Evolutionary conservation across 2,113 vertebrate genomes (phyloP).

Genomic region (Anthoscopus minutus): DNA sequence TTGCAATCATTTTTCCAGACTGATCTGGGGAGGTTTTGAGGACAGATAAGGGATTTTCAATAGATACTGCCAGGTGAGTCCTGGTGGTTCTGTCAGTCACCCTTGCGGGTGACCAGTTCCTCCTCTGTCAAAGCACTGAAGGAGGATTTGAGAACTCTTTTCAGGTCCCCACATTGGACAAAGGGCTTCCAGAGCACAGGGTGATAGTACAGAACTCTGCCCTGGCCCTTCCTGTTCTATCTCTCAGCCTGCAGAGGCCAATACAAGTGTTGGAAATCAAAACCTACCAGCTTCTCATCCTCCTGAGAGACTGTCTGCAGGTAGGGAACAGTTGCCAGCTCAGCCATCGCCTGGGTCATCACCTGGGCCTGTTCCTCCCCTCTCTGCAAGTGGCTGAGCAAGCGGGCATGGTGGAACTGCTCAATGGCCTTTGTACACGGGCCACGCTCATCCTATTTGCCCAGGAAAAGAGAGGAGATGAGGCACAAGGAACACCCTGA

Average conservation of each 20-base stretch:
- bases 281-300: slow-evolving; percentile 69
- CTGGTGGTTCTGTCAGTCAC: background rate
- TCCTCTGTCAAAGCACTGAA: background rate
- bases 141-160: background rate
- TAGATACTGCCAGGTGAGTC: background rate
- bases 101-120: background rate
- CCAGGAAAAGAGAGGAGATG: background rate
- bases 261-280: slow-evolving; percentile 9
- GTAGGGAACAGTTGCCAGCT: slow-evolving; percentile 75
- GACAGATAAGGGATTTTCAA: background rate
- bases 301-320: slow-evolving; percentile 73
- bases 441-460: slow-evolving; percentile 51
- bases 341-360: slow-evolving; percentile 75
- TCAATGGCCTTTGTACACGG: slow-evolving; percentile 66
- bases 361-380: slow-evolving; percentile 65
- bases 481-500: background rate
- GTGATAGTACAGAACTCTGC: background rate
- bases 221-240: background rate
- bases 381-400: slow-evolving; percentile 66
- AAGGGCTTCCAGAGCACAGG: background rate
- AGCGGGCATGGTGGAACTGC: slow-evolving; percentile 71
- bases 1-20: background rate
- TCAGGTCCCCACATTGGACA: background rate
- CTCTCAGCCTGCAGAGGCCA: slow-evolving; percentile 6
- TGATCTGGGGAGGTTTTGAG: background rate